Conservation (phyloP, 2,113 vertebrate species). For the Gadus macrocephalus region DNA sequence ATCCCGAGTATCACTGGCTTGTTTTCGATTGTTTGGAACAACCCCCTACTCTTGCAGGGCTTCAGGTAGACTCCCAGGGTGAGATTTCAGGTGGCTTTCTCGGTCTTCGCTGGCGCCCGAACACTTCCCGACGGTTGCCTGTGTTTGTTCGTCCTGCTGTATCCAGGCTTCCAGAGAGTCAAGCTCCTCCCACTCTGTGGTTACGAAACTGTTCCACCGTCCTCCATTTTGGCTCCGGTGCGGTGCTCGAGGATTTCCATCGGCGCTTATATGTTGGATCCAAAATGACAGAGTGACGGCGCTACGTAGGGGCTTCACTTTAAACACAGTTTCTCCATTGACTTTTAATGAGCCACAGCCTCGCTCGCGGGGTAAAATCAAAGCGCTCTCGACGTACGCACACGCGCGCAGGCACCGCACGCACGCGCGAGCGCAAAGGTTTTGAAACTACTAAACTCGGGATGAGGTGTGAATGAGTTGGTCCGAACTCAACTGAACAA, state of each 20-base stretch:
- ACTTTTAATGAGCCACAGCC: slow-evolving; percentile 13
- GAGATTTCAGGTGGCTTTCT: not conserved
- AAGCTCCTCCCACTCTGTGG: slow-evolving; percentile 64
- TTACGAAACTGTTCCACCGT: slow-evolving; percentile 64
- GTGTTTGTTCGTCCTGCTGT: slow-evolving; percentile 34
- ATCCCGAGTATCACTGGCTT: slow-evolving; percentile 29
- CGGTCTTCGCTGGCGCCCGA: slow-evolving; percentile 2
- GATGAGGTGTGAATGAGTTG: too few species aligned
- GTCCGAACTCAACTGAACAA: too few species aligned
- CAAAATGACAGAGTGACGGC: slow-evolving; percentile 58
- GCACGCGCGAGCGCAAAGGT: too few species aligned
- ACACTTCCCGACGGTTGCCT: slow-evolving; percentile 31
- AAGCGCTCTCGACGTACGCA: too few species aligned
- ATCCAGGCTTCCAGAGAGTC: slow-evolving; percentile 58
- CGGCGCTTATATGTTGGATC: slow-evolving; percentile 45
- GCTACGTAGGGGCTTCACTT: slow-evolving; percentile 4
- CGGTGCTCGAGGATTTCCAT: slow-evolving; percentile 6
- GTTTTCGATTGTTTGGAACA: slow-evolving; percentile 18
- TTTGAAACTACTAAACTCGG: too few species aligned
- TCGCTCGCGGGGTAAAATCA: too few species aligned
- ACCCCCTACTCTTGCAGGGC: not conserved
- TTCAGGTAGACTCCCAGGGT: not conserved
- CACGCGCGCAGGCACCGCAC: too few species aligned
- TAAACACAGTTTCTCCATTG: slow-evolving; percentile 48
- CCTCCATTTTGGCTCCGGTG: slow-evolving; percentile 66